Base-by-base conservation (phyloP, 2,113 vertebrate genomes). In the Leptobrachium leishanense region DNA sequence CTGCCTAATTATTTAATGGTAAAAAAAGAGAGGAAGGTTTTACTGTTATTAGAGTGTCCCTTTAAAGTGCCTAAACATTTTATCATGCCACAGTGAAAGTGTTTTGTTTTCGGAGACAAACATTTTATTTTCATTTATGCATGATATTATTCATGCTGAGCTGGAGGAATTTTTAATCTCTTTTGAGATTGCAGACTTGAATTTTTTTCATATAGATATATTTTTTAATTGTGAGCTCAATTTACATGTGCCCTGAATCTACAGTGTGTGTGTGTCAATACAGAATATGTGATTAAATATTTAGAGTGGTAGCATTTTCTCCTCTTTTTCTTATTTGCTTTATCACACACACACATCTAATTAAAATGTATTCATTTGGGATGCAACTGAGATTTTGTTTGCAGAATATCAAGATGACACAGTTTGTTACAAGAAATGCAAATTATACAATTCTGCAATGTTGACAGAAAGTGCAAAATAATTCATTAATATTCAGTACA, bases 261-360 rank as follows among this genome's bases (percentile, higher is more conserved):
- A 68, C 40, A 41, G 59, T 64, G 68, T 42, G 46, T 8, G 42
- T 44, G 72, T 50, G 43, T 44, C 76, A 72, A 66, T 59, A 41
- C 55, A 59, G 13, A 68, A 77, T 40, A 40, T 39, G 10, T 50
- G 7, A 64, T 78, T 78, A 78, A 78, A 78, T 78, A 78, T 78
- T 78, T 64, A 78, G 43, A 6, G 64, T 31, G 42, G 12, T 62
- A 59, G n/a, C 68, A 6, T 31, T 64, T 50, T 50, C 46, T 50
- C 4, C 46, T 2, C 11, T 20, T 68, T 70, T 70, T 50, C 54
- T 12, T 40, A 59, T 62, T 69, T 77, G 12, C 68, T 78, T 78
- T 65, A 78, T 78, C 7, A 59, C 67, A 59, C 13, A 59, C 13
- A 72, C 71, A 12, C 4, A 65, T 71, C 68, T 65, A n/a, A 12